These are phyloP conservation scores for Oreochromis grahami DNA, from an alignment of 2,797 vertebrate genomes.

Conservation along the genomic window DNA sequence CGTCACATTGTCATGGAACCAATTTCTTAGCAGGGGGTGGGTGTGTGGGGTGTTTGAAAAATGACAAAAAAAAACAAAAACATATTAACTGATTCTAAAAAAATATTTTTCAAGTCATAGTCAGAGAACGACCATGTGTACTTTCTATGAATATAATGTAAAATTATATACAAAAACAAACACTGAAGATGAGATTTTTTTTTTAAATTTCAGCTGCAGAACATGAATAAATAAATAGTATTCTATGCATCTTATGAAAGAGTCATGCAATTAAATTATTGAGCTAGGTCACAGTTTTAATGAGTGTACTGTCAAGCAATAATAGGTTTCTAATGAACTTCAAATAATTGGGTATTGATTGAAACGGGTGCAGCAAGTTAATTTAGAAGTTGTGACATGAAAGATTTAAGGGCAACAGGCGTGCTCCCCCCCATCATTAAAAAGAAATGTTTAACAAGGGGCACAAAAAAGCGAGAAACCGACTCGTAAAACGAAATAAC, in stretches of 20 bases:
- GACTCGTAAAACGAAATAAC: neutral
- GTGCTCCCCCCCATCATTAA: neutral
- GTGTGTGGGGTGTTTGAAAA: neutral
- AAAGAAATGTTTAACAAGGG: neutral
- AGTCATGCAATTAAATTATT: slow-evolving; percentile 23
- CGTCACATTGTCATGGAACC: neutral
- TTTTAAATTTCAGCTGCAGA: neutral
- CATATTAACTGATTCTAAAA: neutral
- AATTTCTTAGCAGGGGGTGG: neutral
- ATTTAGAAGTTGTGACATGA: slow-evolving; percentile 32
- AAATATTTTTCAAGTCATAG: neutral
- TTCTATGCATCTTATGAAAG: neutral
- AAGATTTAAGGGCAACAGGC: slow-evolving; percentile 8
- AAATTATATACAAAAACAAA: neutral
- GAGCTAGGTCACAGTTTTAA: slow-evolving; percentile 29
- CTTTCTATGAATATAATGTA: neutral
- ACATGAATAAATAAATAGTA: neutral
- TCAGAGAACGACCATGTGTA: neutral
- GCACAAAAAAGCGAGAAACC: slow-evolving; percentile 1
- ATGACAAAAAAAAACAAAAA: neutral
- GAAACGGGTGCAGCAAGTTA: slow-evolving; percentile 11
- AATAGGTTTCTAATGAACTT: slow-evolving; percentile 40
- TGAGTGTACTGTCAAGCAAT: slow-evolving; percentile 31
- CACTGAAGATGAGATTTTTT: neutral
- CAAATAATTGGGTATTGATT: slow-evolving; percentile 48